These are phyloP conservation scores for Thereva nobilitata DNA, from an alignment of 2,888 invertebrate species.

Conservation along the genomic window DNA sequence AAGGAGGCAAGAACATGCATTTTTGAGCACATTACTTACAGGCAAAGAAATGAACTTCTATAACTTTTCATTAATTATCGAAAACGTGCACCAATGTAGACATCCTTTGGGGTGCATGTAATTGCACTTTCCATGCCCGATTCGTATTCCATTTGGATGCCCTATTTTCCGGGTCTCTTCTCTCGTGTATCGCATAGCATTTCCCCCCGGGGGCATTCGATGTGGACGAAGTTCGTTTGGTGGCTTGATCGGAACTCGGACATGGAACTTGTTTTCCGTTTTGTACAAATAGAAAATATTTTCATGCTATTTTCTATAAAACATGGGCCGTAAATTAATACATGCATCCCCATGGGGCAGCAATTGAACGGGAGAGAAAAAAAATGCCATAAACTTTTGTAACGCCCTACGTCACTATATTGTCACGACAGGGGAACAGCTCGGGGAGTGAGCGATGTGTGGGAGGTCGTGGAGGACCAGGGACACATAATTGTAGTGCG, in stretches of 20 bases:
- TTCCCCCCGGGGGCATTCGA: constrained; percentile 13
- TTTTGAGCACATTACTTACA: constrained; percentile 32
- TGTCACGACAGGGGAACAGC: too few relatives aligned
- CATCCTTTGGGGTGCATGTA: constrained; percentile 17
- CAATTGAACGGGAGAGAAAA: constrained; percentile 25
- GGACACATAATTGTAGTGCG: too few relatives aligned
- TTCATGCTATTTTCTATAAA: constrained; percentile 27
- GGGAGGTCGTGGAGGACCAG: too few relatives aligned
- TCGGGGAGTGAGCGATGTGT: too few relatives aligned
- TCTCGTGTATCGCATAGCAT: constrained; percentile 13
- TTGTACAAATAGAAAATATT: constrained; percentile 40
- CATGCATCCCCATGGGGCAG: constrained; percentile 14
- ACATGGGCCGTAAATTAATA: constrained; percentile 30
- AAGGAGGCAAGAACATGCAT: constrained; percentile 19
- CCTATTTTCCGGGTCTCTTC: too few relatives aligned
- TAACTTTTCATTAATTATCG: constrained; percentile 33
- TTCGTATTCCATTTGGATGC: constrained; percentile 11
- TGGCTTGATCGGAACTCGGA: constrained; percentile 21
- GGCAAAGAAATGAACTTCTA: constrained; percentile 26
- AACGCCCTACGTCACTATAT: not conserved
- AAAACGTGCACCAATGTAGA: constrained; percentile 4
- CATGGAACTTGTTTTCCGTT: constrained; percentile 32
- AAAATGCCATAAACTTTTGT: constrained; percentile 18
- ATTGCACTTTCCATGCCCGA: constrained; percentile 6
- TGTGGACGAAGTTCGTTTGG: constrained; percentile 28